phyloP scores from a whole-genome alignment of 2,113 vertebrate genomes.

The Elgaria multicarinata region DNA sequence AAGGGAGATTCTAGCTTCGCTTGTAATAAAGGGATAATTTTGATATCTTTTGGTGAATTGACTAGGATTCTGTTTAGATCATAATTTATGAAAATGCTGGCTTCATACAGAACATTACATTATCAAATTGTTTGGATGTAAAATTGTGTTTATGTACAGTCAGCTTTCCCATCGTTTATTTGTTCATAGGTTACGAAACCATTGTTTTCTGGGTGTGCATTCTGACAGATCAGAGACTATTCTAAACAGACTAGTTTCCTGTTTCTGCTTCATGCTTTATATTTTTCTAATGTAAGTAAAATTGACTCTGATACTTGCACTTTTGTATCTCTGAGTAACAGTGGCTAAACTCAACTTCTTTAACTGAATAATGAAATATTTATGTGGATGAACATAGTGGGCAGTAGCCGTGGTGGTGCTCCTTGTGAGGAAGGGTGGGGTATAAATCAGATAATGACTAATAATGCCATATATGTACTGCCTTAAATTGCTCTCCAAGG shows the following conservation, averaged over 20 bases:
- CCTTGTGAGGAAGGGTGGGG: too few species aligned
- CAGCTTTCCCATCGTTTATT: slow-evolving; percentile 42
- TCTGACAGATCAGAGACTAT: slow-evolving; percentile 25
- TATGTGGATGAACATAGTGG: background rate
- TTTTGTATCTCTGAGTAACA: slow-evolving; percentile 14
- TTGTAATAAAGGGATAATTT: slow-evolving; percentile 71
- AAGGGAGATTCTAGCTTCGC: slow-evolving; percentile 71
- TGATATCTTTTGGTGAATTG: slow-evolving; percentile 73
- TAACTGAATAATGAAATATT: background rate
- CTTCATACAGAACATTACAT: slow-evolving; percentile 47
- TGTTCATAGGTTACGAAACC: slow-evolving; percentile 2
- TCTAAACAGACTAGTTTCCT: slow-evolving; percentile 29
- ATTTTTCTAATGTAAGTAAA: background rate
- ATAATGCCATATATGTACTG: background rate
- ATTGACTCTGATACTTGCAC: slow-evolving; percentile 28
- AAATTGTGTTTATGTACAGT: slow-evolving; percentile 55
- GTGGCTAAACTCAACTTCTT: background rate
- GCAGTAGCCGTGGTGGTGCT: background rate
- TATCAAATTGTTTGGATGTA: slow-evolving; percentile 59
- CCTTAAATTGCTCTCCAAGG: background rate
- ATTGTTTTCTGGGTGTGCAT: slow-evolving; percentile 6
- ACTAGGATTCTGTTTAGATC: slow-evolving; percentile 71
- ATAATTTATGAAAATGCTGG: slow-evolving; percentile 71
- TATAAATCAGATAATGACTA: too few species aligned
- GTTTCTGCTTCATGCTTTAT: slow-evolving; percentile 38